Conservation (phyloP, 1,140 invertebrate species). For the Drosophila pachea region DNA sequence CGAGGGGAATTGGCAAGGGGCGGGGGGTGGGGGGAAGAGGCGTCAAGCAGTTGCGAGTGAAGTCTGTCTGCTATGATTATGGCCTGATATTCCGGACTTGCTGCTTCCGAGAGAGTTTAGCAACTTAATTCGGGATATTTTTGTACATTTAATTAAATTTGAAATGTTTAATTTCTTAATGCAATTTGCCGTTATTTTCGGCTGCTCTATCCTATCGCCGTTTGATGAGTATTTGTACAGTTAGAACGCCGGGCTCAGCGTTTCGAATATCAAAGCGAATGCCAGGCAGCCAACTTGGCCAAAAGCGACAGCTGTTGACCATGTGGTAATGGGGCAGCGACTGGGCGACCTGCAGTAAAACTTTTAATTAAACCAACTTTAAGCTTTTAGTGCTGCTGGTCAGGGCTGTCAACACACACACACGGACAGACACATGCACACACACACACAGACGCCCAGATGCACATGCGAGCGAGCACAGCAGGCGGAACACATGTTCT, state of each 20-base stretch:
- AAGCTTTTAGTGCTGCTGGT: slow-evolving; percentile 62
- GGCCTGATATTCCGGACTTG: no score
- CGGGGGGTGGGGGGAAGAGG: no score
- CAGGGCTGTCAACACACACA: slow-evolving; percentile 51
- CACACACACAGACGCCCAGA: neutral
- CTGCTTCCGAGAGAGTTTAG: no score
- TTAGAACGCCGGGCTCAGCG: slow-evolving; percentile 1
- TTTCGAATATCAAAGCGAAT: slow-evolving; percentile 22
- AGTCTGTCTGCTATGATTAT: no score
- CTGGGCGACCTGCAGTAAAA: slow-evolving; percentile 28
- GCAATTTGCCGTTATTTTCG: no score
- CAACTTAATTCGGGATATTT: no score
- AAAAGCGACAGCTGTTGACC: neutral
- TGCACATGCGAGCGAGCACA: neutral
- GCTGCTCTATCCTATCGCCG: no score
- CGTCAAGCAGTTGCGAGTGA: no score
- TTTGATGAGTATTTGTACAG: no score
- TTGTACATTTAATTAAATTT: no score
- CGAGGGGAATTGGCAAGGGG: no score
- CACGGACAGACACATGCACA: slow-evolving; percentile 27
- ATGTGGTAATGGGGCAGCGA: slow-evolving; percentile 3
- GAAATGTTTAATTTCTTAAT: no score
- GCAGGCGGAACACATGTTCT: slow-evolving; percentile 32
- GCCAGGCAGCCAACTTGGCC: slow-evolving; percentile 18
- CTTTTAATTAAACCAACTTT: slow-evolving; percentile 73